Base-by-base conservation (phyloP, 1,140 invertebrate genomes). In the Hesperophylax magnus region DNA sequence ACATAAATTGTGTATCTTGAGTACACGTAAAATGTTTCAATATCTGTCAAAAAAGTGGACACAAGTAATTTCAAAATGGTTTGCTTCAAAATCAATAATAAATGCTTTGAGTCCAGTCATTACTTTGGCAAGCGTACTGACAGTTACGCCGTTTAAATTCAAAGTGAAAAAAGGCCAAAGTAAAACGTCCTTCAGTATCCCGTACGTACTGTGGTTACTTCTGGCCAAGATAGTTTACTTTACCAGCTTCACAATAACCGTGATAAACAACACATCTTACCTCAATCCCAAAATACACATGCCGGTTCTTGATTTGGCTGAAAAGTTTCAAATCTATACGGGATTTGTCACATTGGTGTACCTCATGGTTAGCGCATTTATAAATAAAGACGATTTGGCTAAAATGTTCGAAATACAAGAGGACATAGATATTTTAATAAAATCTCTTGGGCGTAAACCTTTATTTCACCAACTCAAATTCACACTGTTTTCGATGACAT, bases 351-450 rank as follows among this genome's bases (percentile, higher is more conserved):
- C 17, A 7, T 24, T 72, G 11, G 22, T 54, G 9, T 14, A 24
- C 8, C 47, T 72, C 11, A 6, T 22, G 14, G 17, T 72, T 27
- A 20, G 54, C 11, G 27, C 18, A 27, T 72, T 72, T 27, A 7
- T 72, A 72, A 17, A 54, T 14, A 72, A 53, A 53, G 69, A 53
- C 15, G 69, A 72, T 54, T 54, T 72, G 20, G 69, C 69, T 14
- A 72, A 53, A 22, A 53, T 52, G 9, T 72, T 72, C 17, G 11
- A 72, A 22, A 22, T 72, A 7, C 69, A 54, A 18, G 3, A 11
- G 11, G 18, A 72, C 7, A 22, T 54, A 17, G 27, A 53, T 24
- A 15, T 15, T 18, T 14, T 54, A 15, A 27, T 72, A 27, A 24
- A n/a, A 53, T 53, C 52, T 6, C 20, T 72, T 18, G 69, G 69